These are phyloP conservation scores for Acanthurus leucopareius DNA, from an alignment of 2,797 vertebrate genomes.

Conservation along the genomic window DNA sequence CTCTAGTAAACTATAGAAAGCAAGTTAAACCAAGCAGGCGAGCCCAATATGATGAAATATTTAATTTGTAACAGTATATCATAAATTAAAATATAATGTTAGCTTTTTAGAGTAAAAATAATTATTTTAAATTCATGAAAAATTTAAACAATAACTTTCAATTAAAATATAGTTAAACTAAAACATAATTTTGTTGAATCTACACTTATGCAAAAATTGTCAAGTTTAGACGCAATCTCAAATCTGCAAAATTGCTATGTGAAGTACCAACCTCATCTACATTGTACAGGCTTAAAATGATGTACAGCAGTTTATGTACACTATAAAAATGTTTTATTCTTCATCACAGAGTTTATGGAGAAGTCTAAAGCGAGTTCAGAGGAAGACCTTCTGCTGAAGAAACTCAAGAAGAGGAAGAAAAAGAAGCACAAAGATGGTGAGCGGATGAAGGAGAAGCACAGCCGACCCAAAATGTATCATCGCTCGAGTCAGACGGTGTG, in stretches of 20 bases:
- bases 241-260: background rate
- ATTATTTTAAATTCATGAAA: background rate
- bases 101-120: background rate
- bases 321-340: background rate
- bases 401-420: conserved; percentile 99
- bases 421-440: conserved; percentile 99
- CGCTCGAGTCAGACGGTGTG: conserved; percentile 96
- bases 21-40: background rate
- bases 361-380: conserved; percentile 91
- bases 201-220: background rate
- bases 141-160: background rate
- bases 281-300: background rate
- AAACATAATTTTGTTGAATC: background rate
- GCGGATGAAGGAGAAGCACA: conserved; percentile 91
- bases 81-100: background rate
- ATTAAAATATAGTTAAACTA: background rate
- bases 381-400: conserved; percentile 94
- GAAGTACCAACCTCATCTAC: rapidly evolving
- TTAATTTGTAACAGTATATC: background rate
- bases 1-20: background rate
- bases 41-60: background rate
- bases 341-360: conserved; percentile 88
- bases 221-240: background rate
- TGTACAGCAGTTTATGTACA: background rate
- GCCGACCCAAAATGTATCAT: conserved; percentile 94